Evolutionary conservation across 2,888 invertebrate species (phyloP), one percentile per base, ranked within the genome.

Genomic region (Drosophila fungiperda): DNA sequence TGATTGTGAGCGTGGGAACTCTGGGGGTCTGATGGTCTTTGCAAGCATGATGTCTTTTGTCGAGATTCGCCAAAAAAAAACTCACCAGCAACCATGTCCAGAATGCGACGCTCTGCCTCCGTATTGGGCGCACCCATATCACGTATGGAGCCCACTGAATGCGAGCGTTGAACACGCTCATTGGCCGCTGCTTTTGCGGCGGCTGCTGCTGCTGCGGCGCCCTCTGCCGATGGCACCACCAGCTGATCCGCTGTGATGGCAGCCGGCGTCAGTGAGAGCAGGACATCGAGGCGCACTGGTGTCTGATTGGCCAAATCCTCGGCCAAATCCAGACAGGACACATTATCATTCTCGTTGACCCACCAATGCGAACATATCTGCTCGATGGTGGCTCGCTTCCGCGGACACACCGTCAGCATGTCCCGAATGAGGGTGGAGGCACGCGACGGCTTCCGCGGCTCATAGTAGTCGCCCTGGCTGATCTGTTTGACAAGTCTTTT

Each of bases 321-420:
- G 1, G 98, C 97, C 87, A 97, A 95, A 81, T 97, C 96, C 73
- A 98, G 94, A 92, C 98, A 98, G 50, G 96, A 96, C 40, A 96
- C 95, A 76, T 95, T 95, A 90, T 97, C 97, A 0, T 96, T 96
- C 85, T 96, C 95, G 93, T 99, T 99, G 73, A 99, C 97, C 99
- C 99, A 99, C 97, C 98, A 97, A 94, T 99, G 98, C 52, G 96
- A 96, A 92, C 99, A 98, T 77, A 99, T 98, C 92, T 97, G 98
- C 74, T 97, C 97, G 79, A 99, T 98, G 87, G 97, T 97, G 11
- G 99, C 98, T 79, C 99, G 95, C 90, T 97, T 96, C 55, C 96
- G 94, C 0, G 99, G 98, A 90, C 97, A 97, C 49, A 99, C 98
- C 1, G 98, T 98, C 87, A 99, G 94, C 97, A 99, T 98, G 83